Percentiles rank a stretch among this genome's conserved stretches.
These are phyloP conservation scores for Caenorhabditis tropicalis DNA, from an alignment of 1,140 invertebrate species.

Conservation along the genomic window DNA sequence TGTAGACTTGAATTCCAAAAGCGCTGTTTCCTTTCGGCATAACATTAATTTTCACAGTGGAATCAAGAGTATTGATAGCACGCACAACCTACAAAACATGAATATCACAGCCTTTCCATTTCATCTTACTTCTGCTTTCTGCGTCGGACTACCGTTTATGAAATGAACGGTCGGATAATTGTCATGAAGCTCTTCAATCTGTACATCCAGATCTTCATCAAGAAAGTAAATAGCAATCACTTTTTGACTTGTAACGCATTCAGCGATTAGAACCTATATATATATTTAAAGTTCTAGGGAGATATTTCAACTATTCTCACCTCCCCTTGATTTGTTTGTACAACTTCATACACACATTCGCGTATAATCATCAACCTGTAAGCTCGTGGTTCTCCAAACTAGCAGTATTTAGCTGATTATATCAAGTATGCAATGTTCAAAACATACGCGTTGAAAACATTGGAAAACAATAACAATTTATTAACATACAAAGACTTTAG, in stretches of 20 bases:
- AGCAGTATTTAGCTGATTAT: neutral
- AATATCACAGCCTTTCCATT: neutral
- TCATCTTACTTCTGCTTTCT: neutral
- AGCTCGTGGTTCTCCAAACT: neutral
- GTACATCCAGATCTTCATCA: neutral
- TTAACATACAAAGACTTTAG: constrained; percentile 48
- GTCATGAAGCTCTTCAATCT: neutral
- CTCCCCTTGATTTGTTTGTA: neutral
- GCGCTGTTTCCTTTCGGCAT: neutral
- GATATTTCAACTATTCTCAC: neutral
- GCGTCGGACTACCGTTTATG: neutral
- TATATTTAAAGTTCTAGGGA: neutral
- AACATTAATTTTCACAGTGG: neutral
- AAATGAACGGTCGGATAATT: constrained; percentile 9
- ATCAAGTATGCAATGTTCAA: neutral
- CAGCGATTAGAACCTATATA: constrained; percentile 1
- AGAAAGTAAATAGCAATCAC: constrained; percentile 1
- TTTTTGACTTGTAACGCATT: neutral
- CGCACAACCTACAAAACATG: neutral
- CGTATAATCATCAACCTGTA: neutral
- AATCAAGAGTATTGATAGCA: neutral
- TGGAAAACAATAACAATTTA: constrained; percentile 50
- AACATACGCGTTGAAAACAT: neutral
- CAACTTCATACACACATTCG: constrained; percentile 25
- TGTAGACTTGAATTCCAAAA: neutral